A percentile compares a stretch with the other conserved stretches of the same genome.
phyloP scores from a whole-genome alignment of 2,797 vertebrate genomes.

The Gadopsis marmoratus region DNA sequence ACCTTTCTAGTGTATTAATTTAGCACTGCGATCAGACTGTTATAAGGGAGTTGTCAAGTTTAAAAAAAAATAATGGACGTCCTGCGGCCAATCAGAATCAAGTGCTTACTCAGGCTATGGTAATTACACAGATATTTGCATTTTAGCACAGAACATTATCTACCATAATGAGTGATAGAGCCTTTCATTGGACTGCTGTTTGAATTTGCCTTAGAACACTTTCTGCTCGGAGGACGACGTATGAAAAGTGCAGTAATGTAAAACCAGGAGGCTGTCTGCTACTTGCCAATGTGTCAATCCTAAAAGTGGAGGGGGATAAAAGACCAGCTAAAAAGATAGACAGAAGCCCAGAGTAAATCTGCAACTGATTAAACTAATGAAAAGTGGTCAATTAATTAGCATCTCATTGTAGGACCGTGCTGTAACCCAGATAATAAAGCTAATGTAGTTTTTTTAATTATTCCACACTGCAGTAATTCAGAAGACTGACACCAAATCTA shows the following conservation, averaged over 20 bases:
- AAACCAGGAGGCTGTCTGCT: slow-evolving; percentile 62
- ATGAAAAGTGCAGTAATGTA: slow-evolving; percentile 56
- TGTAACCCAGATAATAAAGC: slow-evolving; percentile 72
- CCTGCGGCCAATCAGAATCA: slow-evolving; percentile 67
- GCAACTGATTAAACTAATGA: slow-evolving; percentile 73
- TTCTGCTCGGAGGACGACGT: slow-evolving; percentile 38
- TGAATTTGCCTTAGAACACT: slow-evolving; percentile 50
- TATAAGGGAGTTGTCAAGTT: slow-evolving; percentile 69
- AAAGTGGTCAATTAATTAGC: slow-evolving; percentile 78
- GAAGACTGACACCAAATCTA: slow-evolving; percentile 54
- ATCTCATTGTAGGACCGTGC: slow-evolving; percentile 72
- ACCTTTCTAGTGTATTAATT: slow-evolving; percentile 74
- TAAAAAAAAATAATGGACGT: slow-evolving; percentile 58
- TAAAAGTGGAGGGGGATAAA: slow-evolving; percentile 41
- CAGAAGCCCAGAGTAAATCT: slow-evolving; percentile 65
- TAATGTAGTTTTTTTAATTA: slow-evolving; percentile 58
- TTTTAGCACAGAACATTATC: slow-evolving; percentile 69
- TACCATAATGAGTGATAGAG: slow-evolving; percentile 66
- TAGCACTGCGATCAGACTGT: slow-evolving; percentile 66
- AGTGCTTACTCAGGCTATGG: slow-evolving; percentile 64
- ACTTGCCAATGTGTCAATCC: slow-evolving; percentile 64
- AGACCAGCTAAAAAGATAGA: slow-evolving; percentile 62
- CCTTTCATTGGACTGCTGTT: slow-evolving; percentile 59
- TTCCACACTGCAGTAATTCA: slow-evolving; percentile 56
- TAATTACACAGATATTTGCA: slow-evolving; percentile 79